A percentile compares a stretch with the other conserved stretches of the same genome.
phyloP scores from a whole-genome alignment of 1,140 invertebrate species.

The Agrypnia vestita region DNA sequence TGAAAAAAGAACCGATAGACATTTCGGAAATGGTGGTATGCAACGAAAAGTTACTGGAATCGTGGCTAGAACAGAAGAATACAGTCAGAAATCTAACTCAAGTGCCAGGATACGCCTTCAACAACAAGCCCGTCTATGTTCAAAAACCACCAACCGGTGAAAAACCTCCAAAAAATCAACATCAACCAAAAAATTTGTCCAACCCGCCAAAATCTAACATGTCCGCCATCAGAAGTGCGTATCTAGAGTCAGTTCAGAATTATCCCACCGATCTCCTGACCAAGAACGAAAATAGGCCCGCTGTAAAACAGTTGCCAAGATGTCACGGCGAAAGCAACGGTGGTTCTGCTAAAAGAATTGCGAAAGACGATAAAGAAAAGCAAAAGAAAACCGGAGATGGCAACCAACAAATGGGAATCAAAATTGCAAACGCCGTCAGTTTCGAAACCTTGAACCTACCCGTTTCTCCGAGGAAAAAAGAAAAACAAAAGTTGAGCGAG shows the following conservation, averaged over 20 bases:
- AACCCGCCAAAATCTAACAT: not conserved
- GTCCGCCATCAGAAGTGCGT: slow-evolving; percentile 6
- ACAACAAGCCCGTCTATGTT: not conserved
- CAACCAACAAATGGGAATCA: too few species aligned
- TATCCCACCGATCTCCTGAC: not conserved
- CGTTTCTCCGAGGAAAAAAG: too few species aligned
- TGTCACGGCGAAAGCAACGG: not conserved
- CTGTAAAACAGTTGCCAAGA: not conserved
- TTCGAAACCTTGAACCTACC: too few species aligned
- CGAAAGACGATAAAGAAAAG: too few species aligned
- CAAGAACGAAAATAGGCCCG: not conserved
- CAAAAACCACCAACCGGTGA: not conserved
- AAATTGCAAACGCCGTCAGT: too few species aligned
- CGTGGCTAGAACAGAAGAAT: not conserved
- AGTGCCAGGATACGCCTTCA: not conserved
- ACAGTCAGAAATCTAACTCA: not conserved
- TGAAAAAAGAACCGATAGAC: not conserved
- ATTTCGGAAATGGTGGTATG: not conserved
- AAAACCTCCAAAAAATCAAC: not conserved
- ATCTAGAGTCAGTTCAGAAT: slow-evolving; percentile 21
- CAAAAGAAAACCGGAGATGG: too few species aligned
- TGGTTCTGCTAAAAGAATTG: too few species aligned
- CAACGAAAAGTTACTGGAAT: not conserved
- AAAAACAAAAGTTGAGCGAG: not conserved
- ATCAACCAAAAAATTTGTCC: not conserved